These are phyloP conservation scores for Drosophila nebulosa DNA, from an alignment of 1,140 invertebrate species.

Conservation along the genomic window DNA sequence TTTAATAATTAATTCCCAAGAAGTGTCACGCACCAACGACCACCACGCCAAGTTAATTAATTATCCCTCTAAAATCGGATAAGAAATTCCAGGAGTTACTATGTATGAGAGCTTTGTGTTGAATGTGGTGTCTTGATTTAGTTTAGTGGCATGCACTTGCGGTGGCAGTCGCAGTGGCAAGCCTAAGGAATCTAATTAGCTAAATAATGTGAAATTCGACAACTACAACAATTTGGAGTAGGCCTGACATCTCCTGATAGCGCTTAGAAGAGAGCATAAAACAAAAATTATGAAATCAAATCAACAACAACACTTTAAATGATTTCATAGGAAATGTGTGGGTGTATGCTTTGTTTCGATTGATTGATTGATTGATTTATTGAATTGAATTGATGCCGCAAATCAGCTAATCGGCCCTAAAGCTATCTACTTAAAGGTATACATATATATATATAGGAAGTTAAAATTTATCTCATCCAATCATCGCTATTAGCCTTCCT, in stretches of 20 bases:
- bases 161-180: too few relatives aligned
- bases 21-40: background rate
- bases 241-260: background rate
- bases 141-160: background rate
- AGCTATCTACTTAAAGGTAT: constrained; percentile 6
- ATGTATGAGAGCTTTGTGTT: background rate
- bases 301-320: background rate
- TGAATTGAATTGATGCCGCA: background rate
- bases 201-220: background rate
- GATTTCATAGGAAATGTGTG: background rate
- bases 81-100: background rate
- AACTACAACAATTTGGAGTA: background rate
- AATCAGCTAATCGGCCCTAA: constrained; percentile 25
- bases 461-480: constrained; percentile 40
- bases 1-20: background rate
- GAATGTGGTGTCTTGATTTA: background rate
- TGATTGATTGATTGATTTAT: background rate
- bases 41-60: background rate
- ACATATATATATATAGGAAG: background rate
- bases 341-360: background rate
- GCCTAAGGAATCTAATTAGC: background rate
- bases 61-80: background rate
- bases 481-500: constrained; percentile 36
- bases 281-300: background rate
- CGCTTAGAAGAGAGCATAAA: background rate